Conservation (phyloP, 2,113 vertebrate species). For the Vicugna pacos region DNA sequence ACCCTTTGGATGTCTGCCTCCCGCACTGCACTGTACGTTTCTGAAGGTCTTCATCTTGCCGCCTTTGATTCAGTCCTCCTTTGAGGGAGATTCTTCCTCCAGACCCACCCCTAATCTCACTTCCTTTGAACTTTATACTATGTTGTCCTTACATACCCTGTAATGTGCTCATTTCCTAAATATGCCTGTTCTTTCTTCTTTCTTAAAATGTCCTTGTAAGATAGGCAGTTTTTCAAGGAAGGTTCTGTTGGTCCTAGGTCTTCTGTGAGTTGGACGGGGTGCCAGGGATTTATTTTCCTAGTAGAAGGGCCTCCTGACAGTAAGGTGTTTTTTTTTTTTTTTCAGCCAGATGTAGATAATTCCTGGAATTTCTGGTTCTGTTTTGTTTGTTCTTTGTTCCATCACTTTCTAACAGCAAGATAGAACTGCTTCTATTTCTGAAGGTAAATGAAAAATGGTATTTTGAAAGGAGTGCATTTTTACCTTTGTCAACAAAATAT, state of each 20-base stretch:
- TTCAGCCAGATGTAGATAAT: neutral
- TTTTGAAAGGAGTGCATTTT: slow-evolving; percentile 31
- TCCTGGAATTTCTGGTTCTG: neutral
- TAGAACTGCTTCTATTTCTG: neutral
- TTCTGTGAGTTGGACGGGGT: neutral
- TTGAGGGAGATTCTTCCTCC: neutral
- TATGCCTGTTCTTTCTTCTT: neutral
- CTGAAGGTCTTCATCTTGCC: neutral
- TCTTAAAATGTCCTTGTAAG: neutral
- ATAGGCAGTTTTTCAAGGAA: slow-evolving; percentile 10
- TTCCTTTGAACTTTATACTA: neutral
- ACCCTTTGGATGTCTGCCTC: too few relatives aligned
- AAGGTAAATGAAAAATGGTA: slow-evolving; percentile 5
- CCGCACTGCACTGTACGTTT: neutral
- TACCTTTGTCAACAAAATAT: neutral
- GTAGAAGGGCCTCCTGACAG: neutral
- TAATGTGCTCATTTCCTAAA: slow-evolving; percentile 10
- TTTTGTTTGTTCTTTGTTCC: neutral
- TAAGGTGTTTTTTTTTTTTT: neutral
- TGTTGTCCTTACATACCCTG: neutral
- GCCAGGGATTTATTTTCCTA: neutral
- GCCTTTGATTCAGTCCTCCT: neutral
- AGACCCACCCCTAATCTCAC: neutral
- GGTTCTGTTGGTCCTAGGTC: neutral
- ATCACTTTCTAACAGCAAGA: neutral